Evolutionary conservation across 1,140 invertebrate species (phyloP).

Genomic region (Hormaphis cornu): DNA sequence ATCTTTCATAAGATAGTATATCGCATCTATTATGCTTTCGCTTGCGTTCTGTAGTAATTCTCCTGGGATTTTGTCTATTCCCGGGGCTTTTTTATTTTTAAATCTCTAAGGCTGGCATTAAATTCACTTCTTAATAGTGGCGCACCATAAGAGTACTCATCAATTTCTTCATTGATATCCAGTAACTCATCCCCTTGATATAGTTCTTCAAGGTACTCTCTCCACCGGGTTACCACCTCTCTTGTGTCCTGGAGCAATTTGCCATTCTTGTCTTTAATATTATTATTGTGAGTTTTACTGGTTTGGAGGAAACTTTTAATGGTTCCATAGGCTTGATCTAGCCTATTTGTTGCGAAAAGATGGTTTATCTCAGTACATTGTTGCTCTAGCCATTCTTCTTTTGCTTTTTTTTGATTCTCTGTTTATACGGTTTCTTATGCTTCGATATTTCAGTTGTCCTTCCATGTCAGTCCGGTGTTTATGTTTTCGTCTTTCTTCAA

Average conservation of each 20-base stretch:
- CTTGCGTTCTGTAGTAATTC: constrained; percentile 7
- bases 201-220: constrained; percentile 9
- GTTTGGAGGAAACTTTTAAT: constrained; percentile 2
- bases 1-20: not conserved
- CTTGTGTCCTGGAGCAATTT: constrained; percentile 9
- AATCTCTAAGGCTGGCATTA: constrained; percentile 1
- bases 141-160: not conserved
- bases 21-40: not conserved
- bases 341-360: not conserved
- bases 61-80: not conserved
- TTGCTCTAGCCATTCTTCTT: constrained; percentile 6
- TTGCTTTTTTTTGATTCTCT: constrained; percentile 8
- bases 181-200: not conserved
- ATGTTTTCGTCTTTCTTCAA: constrained; percentile 6
- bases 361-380: not conserved
- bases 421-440: constrained; percentile 5
- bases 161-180: constrained; percentile 5
- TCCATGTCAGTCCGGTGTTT: not conserved
- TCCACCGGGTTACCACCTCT: not conserved
- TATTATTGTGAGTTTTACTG: not conserved
- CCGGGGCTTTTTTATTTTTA: constrained; percentile 10
- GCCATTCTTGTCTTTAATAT: constrained; percentile 15
- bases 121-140: constrained; percentile 14
- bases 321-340: not conserved
- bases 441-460: constrained; percentile 19